These are phyloP conservation scores for Pterocles orientalis DNA, from an alignment of 2,113 vertebrate genomes.

Conservation along the genomic window DNA sequence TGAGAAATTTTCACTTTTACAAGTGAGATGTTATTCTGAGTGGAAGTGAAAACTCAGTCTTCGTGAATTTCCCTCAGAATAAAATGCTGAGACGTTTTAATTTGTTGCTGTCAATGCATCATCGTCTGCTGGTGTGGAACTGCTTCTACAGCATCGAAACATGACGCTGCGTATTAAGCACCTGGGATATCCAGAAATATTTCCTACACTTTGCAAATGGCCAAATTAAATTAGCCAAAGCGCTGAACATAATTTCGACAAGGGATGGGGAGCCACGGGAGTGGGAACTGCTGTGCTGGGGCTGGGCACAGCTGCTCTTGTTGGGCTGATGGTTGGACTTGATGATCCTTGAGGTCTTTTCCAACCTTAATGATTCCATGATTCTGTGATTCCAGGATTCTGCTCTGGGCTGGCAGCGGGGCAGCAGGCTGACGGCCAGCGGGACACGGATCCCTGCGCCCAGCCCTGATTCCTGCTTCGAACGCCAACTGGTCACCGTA, in stretches of 20 bases:
- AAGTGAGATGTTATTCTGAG: not conserved
- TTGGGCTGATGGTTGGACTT: no score
- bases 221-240: not conserved
- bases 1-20: not conserved
- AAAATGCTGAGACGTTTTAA: not conserved
- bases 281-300: not conserved
- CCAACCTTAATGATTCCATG: no score
- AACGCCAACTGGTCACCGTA: accelerated
- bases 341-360: no score
- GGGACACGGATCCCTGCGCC: not conserved
- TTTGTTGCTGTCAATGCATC: not conserved
- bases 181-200: not conserved
- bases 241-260: not conserved
- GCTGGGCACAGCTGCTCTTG: accelerated
- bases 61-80: not conserved
- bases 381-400: no score
- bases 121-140: not conserved
- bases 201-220: not conserved
- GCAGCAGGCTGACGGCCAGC: accelerated
- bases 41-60: not conserved
- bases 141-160: not conserved
- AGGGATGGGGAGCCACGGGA: not conserved
- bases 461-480: not conserved
- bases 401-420: not conserved
- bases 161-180: not conserved